Evolutionary conservation across 2,888 invertebrate species (phyloP), one percentile per base, ranked within the genome.

Genomic region (Chrysopilus asiliformis): DNA sequence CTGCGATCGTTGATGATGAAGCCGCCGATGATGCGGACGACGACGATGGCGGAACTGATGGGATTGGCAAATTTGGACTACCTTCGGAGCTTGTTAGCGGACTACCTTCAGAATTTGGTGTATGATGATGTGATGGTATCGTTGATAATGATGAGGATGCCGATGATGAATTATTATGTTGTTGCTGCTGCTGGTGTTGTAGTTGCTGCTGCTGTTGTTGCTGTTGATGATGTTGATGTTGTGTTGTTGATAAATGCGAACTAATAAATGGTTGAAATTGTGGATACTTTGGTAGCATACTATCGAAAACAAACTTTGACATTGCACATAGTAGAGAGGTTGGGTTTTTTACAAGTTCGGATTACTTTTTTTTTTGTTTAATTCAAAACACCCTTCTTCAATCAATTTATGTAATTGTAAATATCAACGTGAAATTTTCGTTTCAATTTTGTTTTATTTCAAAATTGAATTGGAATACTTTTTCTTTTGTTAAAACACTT

Each of bases 281-380:
- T 64, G 72, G 85, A 72, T 90, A 90, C 76, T 90, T 90, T 58
- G 89, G 89, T 72, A 90, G 83, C 86, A 90, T 89, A 75, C 86
- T 87, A 84, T 90, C 89, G 73, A 90, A 84, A 76, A 86, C 85
- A 76, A 89, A 90, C 79, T 89, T 90, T 76, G 87, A 87, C 89
- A 90, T 90, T 76, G 79, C 80, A 72, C 72, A 62, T 62, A 58
- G 50, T 52, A 38, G 32, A 32, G n/a, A n/a, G n/a, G n/a, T n/a
- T n/a, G n/a, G n/a, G n/a, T n/a, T n/a, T n/a, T n/a, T n/a, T n/a
- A n/a, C n/a, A n/a, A n/a, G n/a, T n/a, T n/a, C n/a, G n/a, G n/a
- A n/a, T n/a, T n/a, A n/a, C n/a, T n/a, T n/a, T n/a, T n/a, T n/a
- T n/a, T n/a, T n/a, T n/a, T n/a, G n/a, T n/a, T n/a, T n/a, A n/a